Conservation (phyloP, 1,140 invertebrate species). For the Platyscapa corneri region DNA sequence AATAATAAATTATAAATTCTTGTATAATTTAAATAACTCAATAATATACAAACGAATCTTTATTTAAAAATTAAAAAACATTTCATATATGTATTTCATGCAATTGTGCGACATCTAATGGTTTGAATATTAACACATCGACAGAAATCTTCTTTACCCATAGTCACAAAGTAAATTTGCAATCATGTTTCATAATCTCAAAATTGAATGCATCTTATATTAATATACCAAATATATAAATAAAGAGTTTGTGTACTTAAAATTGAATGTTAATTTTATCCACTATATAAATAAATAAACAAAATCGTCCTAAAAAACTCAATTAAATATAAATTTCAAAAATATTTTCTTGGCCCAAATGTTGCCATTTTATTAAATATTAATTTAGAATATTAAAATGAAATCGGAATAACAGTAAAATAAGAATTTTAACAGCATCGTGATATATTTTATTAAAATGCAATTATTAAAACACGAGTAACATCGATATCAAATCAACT, state of each 20-base stretch:
- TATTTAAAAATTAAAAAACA: background rate
- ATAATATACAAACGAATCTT: background rate
- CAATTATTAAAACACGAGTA: slow-evolving; percentile 65
- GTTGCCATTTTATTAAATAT: background rate
- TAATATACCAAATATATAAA: no score
- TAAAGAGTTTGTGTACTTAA: no score
- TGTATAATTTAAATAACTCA: background rate
- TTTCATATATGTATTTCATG: background rate
- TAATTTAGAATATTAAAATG: background rate
- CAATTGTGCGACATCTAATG: slow-evolving; percentile 25
- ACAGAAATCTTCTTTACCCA: slow-evolving; percentile 20
- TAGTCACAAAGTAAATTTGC: background rate
- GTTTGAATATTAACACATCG: background rate
- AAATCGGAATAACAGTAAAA: background rate
- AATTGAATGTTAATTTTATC: background rate
- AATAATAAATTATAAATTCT: background rate
- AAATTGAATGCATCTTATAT: background rate
- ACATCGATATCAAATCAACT: slow-evolving; percentile 58
- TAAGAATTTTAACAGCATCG: slow-evolving; percentile 59
- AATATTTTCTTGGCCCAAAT: background rate
- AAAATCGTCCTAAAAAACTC: background rate
- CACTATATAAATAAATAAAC: background rate
- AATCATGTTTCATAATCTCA: background rate
- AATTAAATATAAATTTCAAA: background rate
- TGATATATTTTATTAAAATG: slow-evolving; percentile 68